Evolutionary conservation across 2,113 vertebrate species (phyloP), one percentile per base, ranked within the genome.

Genomic region (Ciconia stormi): DNA sequence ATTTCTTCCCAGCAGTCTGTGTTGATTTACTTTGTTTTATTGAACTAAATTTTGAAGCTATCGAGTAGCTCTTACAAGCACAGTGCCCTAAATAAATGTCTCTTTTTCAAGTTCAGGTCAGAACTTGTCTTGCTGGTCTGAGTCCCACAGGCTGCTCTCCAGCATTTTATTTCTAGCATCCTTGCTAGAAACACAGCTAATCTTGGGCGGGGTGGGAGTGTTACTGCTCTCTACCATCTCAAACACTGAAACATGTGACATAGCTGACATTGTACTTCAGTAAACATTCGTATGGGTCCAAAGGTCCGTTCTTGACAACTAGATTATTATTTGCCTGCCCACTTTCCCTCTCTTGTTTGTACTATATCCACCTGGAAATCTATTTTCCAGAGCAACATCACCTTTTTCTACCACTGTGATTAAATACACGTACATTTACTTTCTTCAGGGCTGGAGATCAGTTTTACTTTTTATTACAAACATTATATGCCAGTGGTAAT

Each of bases 11-110:
- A 90, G 89, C 56, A 89, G 73, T 46, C 73, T 78, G 12, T 32
- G 73, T 82, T 86, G 82, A 90, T 97, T 95, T 94, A 80, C 81
- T 93, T 94, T 91, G 46, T 46, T 95, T 93, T 89, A 58, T 56
- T 84, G 70, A 94, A 89, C 82, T 36, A 91, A 87, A 73, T 92
- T 96, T 88, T 78, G 62, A 91, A 85, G 80, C 65, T 78, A 34
- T 72, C 3, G 4, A 91, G 44, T 36, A 90, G 84, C 30, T 84
- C 44, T 84, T 94, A 82, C 17, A 91, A 70, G 70, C 52, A 53
- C 52, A 73, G 22, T 67, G 50, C 58, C 76, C 58, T 82, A 79
- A 88, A 89, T 67, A 80, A 87, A 90, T 11, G 23, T 65, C 15
- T 87, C 6, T 42, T 62, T 93, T 65, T 78, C 72, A 63, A 66